Evolutionary conservation across 1,140 invertebrate genomes (phyloP).

Genomic region (Bursaphelenchus mucronatus): DNA sequence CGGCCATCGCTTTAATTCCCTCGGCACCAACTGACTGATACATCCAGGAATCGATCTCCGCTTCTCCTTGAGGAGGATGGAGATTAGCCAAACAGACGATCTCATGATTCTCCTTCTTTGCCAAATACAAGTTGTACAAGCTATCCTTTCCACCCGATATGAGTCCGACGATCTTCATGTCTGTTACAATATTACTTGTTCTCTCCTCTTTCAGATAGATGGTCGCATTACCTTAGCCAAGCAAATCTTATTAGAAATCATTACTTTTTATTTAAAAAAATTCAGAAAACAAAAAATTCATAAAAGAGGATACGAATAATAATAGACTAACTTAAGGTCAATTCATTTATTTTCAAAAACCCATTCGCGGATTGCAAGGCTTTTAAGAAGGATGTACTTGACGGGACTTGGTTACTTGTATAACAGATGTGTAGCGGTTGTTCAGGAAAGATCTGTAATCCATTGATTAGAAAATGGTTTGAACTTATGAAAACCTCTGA

Average conservation of each 20-base stretch:
- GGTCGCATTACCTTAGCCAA: too few relatives aligned
- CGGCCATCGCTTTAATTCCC: slow-evolving; percentile 74
- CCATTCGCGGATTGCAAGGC: too few relatives aligned
- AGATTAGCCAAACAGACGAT: slow-evolving; percentile 94
- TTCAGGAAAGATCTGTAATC: slow-evolving; percentile 17
- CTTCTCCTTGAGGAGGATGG: slow-evolving; percentile 74
- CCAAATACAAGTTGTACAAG: slow-evolving; percentile 97
- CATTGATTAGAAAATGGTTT: slow-evolving; percentile 3
- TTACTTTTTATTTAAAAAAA: too few relatives aligned
- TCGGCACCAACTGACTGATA: slow-evolving; percentile 94
- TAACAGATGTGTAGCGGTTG: not conserved
- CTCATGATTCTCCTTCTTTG: slow-evolving; percentile 86
- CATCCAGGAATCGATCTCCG: slow-evolving; percentile 98
- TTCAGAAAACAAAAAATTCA: too few relatives aligned
- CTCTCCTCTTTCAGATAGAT: not conserved
- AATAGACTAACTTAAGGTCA: too few relatives aligned
- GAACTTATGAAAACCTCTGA: not conserved
- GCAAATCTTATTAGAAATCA: too few relatives aligned
- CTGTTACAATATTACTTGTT: not conserved
- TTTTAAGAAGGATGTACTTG: too few relatives aligned
- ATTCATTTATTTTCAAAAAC: too few relatives aligned
- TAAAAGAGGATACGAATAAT: too few relatives aligned
- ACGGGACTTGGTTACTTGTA: too few relatives aligned
- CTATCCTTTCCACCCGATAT: slow-evolving; percentile 98
- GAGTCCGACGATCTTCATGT: slow-evolving; percentile 80